phyloP scores from a whole-genome alignment of 2,797 vertebrate genomes.

The Microchirus variegatus region DNA sequence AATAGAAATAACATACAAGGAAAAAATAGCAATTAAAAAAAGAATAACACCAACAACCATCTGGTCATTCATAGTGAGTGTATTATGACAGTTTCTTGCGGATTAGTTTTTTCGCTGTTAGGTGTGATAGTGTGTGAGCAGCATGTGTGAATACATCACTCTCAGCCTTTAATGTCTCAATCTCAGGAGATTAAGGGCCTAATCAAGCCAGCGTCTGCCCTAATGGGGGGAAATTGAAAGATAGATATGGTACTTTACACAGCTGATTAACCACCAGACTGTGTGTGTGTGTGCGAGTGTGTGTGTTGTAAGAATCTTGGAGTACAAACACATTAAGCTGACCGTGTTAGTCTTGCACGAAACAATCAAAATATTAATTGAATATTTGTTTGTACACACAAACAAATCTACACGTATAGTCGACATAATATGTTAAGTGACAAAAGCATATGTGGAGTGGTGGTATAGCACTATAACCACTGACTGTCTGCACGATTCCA shows the following conservation, averaged over 20 bases:
- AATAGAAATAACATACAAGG: conserved; percentile 5
- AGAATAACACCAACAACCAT: conserved; percentile 8
- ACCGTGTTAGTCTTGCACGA: conserved; percentile 29
- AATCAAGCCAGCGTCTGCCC: conserved; percentile 95
- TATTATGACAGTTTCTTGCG: conserved; percentile 24
- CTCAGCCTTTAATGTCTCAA: conserved; percentile 76
- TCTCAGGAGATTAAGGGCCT: conserved; percentile 93
- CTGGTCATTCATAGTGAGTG: not conserved
- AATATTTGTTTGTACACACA: conserved; percentile 8
- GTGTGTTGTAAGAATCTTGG: conserved; percentile 32
- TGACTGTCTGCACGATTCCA: too few relatives aligned
- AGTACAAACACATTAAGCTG: conserved; percentile 46
- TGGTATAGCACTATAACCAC: not conserved
- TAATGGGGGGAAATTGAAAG: conserved; percentile 96
- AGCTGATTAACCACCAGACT: conserved; percentile 92
- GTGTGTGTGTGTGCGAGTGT: conserved; percentile 23
- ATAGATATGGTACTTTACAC: conserved; percentile 95
- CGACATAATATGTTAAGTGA: conserved; percentile 3
- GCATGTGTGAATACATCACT: conserved; percentile 62
- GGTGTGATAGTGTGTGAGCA: conserved; percentile 39
- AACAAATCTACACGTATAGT: conserved; percentile 3
- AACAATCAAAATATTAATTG: conserved; percentile 17
- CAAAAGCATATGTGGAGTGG: not conserved
- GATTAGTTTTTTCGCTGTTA: conserved; percentile 32
- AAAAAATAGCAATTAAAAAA: conserved; percentile 20